Evolutionary conservation across 1,140 invertebrate genomes (phyloP), one percentile per base, ranked within the genome.

Genomic region (Ips nitidus): DNA sequence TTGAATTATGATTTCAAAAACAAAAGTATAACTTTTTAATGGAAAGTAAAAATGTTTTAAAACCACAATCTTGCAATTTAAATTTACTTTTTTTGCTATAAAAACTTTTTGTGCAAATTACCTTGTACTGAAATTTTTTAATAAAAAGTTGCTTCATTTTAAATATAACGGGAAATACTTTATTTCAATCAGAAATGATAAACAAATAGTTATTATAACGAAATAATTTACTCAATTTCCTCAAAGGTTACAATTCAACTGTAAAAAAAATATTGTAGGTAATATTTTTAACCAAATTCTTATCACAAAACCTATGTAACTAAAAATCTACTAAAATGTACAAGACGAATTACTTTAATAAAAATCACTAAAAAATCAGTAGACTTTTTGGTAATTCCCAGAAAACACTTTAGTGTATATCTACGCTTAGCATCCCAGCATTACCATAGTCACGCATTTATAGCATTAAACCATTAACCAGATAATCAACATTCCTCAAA

Each of bases 61-160:
- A 4, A 47, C 45, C 45, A 47, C n/a, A 47, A n/a, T 47, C 4
- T 47, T n/a, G 4, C 45, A 4, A 5, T n/a, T 5, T n/a, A 4
- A 47, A 47, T 47, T 47, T 5, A 47, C 45, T 1, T 47, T 47
- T 4, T 4, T 47, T n/a, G n/a, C n/a, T 5, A n/a, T 47, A 47
- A 47, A n/a, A 47, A 5, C 45, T 47, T 47, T 47, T 5, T 5
- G n/a, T 47, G 45, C 4, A 47, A 47, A 47, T 47, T 47, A 47
- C 4, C 4, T n/a, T 47, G 4, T n/a, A n/a, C 1, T 4, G 4
- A 5, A 47, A n/a, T 1, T 47, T 47, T 5, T 5, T 4, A 47
- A 47, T 47, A 4, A 47, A 47, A 47, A 47, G n/a, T 47, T 47
- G 45, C n/a, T 47, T 47, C 45, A 5, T 47, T 47, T 47, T 47